Evolutionary conservation across 2,888 invertebrate genomes (phyloP).

Genomic region (Crematogaster levior): DNA sequence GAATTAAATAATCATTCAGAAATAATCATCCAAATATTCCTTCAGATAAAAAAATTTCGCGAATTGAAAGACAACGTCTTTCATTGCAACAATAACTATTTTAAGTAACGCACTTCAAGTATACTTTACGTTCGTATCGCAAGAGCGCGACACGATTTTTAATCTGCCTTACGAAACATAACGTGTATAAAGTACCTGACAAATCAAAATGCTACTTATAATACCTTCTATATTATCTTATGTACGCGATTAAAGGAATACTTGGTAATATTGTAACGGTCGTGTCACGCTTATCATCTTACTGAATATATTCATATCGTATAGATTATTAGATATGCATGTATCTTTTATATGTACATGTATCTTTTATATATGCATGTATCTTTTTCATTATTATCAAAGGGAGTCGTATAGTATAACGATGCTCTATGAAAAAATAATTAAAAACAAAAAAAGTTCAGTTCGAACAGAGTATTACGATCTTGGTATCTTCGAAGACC

Average conservation of each 20-base stretch:
- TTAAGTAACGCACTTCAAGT: constrained; percentile 16
- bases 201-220: constrained; percentile 74
- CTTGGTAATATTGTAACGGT: constrained; percentile 55
- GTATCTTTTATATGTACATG: constrained; percentile 75
- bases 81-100: constrained; percentile 13
- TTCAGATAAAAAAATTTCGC: background rate
- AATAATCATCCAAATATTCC: background rate
- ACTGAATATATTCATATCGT: constrained; percentile 63
- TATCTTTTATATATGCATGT: no score
- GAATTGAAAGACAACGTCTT: background rate
- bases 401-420: background rate
- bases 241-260: constrained; percentile 48
- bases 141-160: constrained; percentile 59
- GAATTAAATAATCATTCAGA: background rate
- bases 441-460: constrained; percentile 47
- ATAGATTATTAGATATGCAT: constrained; percentile 73
- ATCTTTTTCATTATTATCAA: constrained; percentile 52
- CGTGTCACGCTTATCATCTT: constrained; percentile 68
- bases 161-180: constrained; percentile 78
- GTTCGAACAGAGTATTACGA: constrained; percentile 47
- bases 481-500: constrained; percentile 52
- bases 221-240: constrained; percentile 33
- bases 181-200: constrained; percentile 86
- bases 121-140: constrained; percentile 25
- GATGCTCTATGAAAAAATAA: constrained; percentile 49